Conservation (phyloP, 2,888 invertebrate species). For the Amiota minor region DNA sequence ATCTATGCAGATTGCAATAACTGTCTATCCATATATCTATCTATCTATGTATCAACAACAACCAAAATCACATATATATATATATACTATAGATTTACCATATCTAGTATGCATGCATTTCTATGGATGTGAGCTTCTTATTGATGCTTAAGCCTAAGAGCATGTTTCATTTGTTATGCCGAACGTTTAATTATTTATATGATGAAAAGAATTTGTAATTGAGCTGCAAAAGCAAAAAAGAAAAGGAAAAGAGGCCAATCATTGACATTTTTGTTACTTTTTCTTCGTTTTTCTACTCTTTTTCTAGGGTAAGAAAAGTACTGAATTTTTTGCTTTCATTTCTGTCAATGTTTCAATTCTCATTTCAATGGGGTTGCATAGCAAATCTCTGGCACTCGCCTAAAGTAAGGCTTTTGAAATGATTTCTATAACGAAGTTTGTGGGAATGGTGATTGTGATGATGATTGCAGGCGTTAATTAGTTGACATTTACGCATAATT, state of each 20-base stretch:
- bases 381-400: not conserved
- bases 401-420: not conserved
- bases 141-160: slow-evolving; percentile 59
- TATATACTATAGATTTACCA: not conserved
- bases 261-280: slow-evolving; percentile 1
- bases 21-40: not conserved
- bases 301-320: not conserved
- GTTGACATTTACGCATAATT: slow-evolving; percentile 71
- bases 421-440: not conserved
- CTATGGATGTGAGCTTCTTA: slow-evolving; percentile 38
- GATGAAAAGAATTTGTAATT: slow-evolving; percentile 51
- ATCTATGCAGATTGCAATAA: not conserved
- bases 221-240: slow-evolving; percentile 18
- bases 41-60: not conserved
- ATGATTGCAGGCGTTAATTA: slow-evolving; percentile 64
- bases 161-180: slow-evolving; percentile 67
- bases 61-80: not conserved
- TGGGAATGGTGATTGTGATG: not conserved
- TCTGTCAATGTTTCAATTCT: slow-evolving; percentile 11
- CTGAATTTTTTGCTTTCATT: slow-evolving; percentile 37
- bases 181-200: slow-evolving; percentile 71
- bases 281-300: not conserved
- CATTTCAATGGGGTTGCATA: not conserved
- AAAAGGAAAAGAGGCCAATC: slow-evolving; percentile 31
- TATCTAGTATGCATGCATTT: slow-evolving; percentile 26